Evolutionary conservation across 2,888 invertebrate genomes (phyloP), one percentile per base, ranked within the genome.

Genomic region (Spisula solida): DNA sequence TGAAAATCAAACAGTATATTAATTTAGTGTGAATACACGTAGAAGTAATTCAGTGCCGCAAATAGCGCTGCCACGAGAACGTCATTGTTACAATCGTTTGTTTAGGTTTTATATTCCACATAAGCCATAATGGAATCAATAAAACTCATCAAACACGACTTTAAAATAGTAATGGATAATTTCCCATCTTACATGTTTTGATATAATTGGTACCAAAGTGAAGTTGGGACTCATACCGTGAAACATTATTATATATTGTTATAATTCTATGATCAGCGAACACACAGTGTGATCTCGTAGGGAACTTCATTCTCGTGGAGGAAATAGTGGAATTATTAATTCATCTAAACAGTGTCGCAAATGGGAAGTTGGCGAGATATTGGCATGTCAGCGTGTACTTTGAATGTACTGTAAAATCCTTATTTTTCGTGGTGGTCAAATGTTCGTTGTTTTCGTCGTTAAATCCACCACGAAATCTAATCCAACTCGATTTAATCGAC

Each of bases 251-350:
- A 70, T 70, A 25, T 70, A 70, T 70, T 70, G 70, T 70, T 14
- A 29, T 14, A 56, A 20, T 56, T 56, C 5, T 56, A 56, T 20
- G 8, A 25, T 29, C 2, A 25, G 10, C 20, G 10, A 25, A 66
- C 1, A 20, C 2, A 4, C n/a, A 0, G 29, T 14, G 29, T 25
- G 14, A 16, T 31, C 29, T 70, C 70, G 25, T 29, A 8, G 70
- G 29, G 25, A 25, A 29, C 29, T 10, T 29, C 25, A n/a, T 25
- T 70, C 70, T 18, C 29, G 29, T 0, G 29, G 29, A 70, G 70
- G 70, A 70, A 70, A 70, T 70, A 29, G 70, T 29, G 70, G 14
- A 29, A 70, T 70, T 70, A 70, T 70, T 70, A 25, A 70, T 70
- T 70, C 31, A 70, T 70, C 14, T 10, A 12, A 31, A 70, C 70